Base-by-base conservation (phyloP, 2,113 vertebrate species). In the Ammospiza caudacuta region DNA sequence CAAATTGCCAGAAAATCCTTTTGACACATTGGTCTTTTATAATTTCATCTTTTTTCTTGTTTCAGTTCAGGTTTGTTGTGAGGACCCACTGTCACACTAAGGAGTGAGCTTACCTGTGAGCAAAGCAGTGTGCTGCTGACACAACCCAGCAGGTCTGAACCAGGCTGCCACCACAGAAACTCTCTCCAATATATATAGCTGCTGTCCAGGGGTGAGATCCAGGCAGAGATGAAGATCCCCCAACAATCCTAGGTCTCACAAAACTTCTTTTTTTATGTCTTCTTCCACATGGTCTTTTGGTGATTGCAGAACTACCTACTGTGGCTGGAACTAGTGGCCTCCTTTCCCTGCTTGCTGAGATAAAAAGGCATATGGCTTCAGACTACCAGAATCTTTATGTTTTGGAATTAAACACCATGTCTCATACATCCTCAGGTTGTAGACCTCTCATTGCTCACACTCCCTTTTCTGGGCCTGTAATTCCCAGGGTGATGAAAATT, bases 161-260 rank as follows among this genome's bases (percentile, higher is more conserved):
- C 22, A 99, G 98, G 37, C 97, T 99, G 37, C 99, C 99, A 0
- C 98, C 97, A 1, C 99, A 99, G 96, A 99, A 99, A 84, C 87
- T 96, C 15, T 97, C 39, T n/a, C 98, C 98, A 9, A 98, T 98
- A 94, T 99, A 99, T 96, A 99, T 96, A 63, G 98, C 98, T 8
- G 98, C 99, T 97, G 99, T 98, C 99, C 99, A 99, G 25, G 99
- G 99, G 88, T 99, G 98, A 63, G 98, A 98, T 23, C 99, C 99
- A 1, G 99, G 98, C 95, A 99, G 95, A 4, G 99, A 97, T 0
- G 98, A 97, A 7, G 87, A 98, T 23, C 99, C 99, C 0, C 99
- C 98, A 9, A 99, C 11, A 68, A 99, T 99, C 64, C 99, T 97
- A 0, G 98, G 99, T 54, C 98, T 97, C 37, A 98, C 47, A 44